Evolutionary conservation across 53 echinoderm and acorn worm species (phyloP), one percentile per base, ranked within the genome.

Genomic region (Henricia sp.): DNA sequence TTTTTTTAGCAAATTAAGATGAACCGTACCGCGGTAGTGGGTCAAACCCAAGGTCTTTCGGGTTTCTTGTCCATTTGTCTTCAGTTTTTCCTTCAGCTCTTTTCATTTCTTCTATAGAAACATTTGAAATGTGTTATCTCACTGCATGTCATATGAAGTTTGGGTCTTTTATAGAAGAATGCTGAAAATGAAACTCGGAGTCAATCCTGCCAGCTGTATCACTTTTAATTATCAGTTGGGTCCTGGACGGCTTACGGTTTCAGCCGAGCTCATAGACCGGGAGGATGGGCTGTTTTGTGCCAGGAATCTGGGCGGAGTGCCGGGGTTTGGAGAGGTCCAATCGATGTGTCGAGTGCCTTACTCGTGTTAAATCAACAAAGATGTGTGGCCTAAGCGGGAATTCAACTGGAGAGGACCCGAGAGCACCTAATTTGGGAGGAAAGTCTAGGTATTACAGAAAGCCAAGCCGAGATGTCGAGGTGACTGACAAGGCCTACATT

Each of bases 391-490:
- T 17, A 24, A 57, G 39, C 35, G 30, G 60, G 27, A n/a, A 57
- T 50, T 34, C 65, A 23, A 46, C 37, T 80, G 63, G 34, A 80
- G 80, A 80, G 80, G 63, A 46, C 41, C 64, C 80, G 34, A 3
- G 51, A 80, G 44, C 63, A 37, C 48, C 27, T 80, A 80, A 80
- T 80, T 80, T n/a, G n/a, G n/a, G 80, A 80, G 64, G 64, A 80
- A 78, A 60, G 37, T 4, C 20, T 17, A n/a, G n/a, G n/a, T n/a
- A n/a, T n/a, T n/a, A n/a, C 71, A 71, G 48, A 58, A 63, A 63
- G 64, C 38, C 33, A 43, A 64, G 6, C 64, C 26, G 35, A 34
- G 17, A 2, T 62, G n/a, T 29, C 13, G 26, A 19, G 77, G 40
- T 64, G 63, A 80, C 35, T 42, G 70, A 70, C 70, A 34, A 43